phyloP scores from a whole-genome alignment of 2,113 vertebrate genomes.

The Tachysurus fulvidraco region DNA sequence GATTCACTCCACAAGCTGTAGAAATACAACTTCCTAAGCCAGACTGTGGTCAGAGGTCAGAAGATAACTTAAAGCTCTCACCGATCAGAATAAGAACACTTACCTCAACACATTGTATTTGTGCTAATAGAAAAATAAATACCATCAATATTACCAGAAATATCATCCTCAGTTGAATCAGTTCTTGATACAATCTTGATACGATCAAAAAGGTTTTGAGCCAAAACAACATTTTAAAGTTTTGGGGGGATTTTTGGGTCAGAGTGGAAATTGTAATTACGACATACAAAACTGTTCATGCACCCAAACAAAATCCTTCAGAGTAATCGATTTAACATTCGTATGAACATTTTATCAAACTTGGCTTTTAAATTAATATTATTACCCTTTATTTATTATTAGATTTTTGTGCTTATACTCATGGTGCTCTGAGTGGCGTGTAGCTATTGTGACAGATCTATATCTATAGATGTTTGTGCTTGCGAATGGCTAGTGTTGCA shows the following conservation, averaged over 20 bases:
- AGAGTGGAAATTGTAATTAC: not conserved
- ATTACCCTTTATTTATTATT: not conserved
- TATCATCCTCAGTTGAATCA: slow-evolving; percentile 43
- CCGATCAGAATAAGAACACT: slow-evolving; percentile 52
- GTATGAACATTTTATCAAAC: not conserved
- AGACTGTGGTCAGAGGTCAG: slow-evolving; percentile 22
- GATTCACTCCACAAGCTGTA: slow-evolving; percentile 53
- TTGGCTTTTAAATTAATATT: not conserved
- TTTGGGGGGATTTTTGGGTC: not conserved
- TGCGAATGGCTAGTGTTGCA: not conserved
- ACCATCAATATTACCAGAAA: slow-evolving; percentile 54
- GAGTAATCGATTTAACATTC: not conserved
- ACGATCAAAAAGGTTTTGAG: not conserved
- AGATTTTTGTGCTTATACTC: not conserved
- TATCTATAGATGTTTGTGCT: not conserved
- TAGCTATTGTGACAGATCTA: too few relatives aligned
- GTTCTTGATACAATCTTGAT: not conserved
- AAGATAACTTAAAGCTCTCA: slow-evolving; percentile 27
- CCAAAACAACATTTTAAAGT: not conserved
- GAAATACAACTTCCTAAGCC: slow-evolving; percentile 40
- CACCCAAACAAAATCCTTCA: not conserved
- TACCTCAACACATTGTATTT: slow-evolving; percentile 55
- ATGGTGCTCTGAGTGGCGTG: not conserved
- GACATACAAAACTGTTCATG: not conserved
- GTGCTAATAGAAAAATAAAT: slow-evolving; percentile 45